Evolutionary conservation across 2,888 invertebrate genomes (phyloP), one percentile per base, ranked within the genome.

Genomic region (Tipula lateralis): DNA sequence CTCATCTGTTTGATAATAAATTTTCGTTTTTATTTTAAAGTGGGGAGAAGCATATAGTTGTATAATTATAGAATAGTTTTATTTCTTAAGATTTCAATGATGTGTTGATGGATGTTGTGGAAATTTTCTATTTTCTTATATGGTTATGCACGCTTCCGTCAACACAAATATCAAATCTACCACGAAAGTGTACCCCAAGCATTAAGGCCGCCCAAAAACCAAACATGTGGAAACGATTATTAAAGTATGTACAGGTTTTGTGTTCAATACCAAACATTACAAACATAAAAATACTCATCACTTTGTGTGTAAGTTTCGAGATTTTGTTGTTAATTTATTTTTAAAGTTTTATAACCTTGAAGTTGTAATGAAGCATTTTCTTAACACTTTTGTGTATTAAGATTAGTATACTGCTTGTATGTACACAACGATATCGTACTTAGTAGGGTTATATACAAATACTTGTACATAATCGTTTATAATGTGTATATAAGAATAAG

Each of bases 301-400:
- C 24, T 66, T 66, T 66, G 66, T 66, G n/a, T n/a, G 66, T 66
- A 24, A 39, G 39, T 44, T 16, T n/a, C n/a, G n/a, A n/a, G n/a
- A n/a, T n/a, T 44, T n/a, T 36, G n/a, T 44, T 44, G 44, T 44
- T 44, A 16, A 24, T 24, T 66, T 66, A 66, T 66, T 66, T 66
- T 66, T 66, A 66, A 66, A 66, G 66, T 66, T 66, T 66, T 66
- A 66, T 66, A 66, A 66, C 66, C 66, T 66, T 66, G 66, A 24
- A 66, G 24, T 66, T 66, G 44, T 50, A 66, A 66, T 19, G 24
- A 24, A 12, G 66, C 24, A 66, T 66, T 66, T 66, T 66, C 66
- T 66, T 66, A 66, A 66, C 24, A 66, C 66, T 66, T 9, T 66
- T 66, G 66, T 12, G 24, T 66, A 66, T 66, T 66, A 66, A 66